Percentiles rank a stretch among this genome's conserved stretches.
phyloP scores from a whole-genome alignment of 2,888 invertebrate species.

The Eilema sororculum region DNA sequence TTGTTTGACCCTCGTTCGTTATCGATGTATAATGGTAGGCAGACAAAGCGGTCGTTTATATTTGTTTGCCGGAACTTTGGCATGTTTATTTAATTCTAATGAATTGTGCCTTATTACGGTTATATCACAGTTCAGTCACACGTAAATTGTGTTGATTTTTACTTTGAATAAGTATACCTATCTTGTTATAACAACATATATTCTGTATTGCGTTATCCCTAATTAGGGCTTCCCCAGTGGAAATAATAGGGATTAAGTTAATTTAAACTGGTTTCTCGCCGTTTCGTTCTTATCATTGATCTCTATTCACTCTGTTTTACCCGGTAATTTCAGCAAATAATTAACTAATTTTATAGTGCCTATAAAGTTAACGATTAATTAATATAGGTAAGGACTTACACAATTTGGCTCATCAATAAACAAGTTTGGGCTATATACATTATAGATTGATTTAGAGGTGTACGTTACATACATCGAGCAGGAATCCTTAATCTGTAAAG shows the following conservation, averaged over 20 bases:
- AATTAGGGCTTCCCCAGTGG: too few species aligned
- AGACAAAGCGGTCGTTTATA: conserved; percentile 61
- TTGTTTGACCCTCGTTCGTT: conserved; percentile 70
- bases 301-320: too few species aligned
- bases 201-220: neutral
- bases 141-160: conserved; percentile 20
- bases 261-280: too few species aligned
- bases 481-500: conserved; percentile 49
- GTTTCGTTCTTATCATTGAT: too few species aligned
- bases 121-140: conserved; percentile 40
- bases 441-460: neutral
- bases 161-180: neutral
- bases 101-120: conserved; percentile 57
- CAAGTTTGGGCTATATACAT: neutral
- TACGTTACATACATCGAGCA: conserved; percentile 29
- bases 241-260: too few species aligned
- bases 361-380: too few species aligned
- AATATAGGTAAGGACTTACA: too few species aligned
- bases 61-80: conserved; percentile 64
- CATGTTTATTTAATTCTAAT: conserved; percentile 66
- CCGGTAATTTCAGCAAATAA: too few species aligned
- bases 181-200: neutral
- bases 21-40: conserved; percentile 66
- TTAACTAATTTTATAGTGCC: too few species aligned
- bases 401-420: too few species aligned